These are phyloP conservation scores for Silvanus unidentatus DNA, from an alignment of 2,888 invertebrate genomes.

Conservation along the genomic window DNA sequence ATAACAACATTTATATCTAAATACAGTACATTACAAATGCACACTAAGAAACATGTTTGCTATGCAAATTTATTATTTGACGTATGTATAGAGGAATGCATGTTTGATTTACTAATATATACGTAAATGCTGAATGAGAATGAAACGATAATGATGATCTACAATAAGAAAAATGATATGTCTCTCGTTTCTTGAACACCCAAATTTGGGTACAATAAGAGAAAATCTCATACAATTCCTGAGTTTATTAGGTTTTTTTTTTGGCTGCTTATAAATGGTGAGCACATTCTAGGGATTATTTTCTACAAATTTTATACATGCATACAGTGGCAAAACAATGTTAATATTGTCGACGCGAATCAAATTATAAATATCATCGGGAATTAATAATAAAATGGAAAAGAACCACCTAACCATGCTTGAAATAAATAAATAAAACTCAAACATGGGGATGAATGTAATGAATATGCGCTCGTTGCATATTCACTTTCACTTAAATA, in stretches of 20 bases:
- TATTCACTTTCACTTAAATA: neutral
- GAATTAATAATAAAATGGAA: neutral
- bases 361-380: neutral
- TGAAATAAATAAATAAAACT: neutral
- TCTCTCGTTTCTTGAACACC: too few relatives aligned
- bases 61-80: slow-evolving; percentile 2
- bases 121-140: neutral
- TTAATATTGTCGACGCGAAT: slow-evolving; percentile 6
- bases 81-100: neutral
- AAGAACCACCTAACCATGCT: slow-evolving; percentile 1
- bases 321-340: slow-evolving; percentile 8
- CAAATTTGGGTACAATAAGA: too few relatives aligned
- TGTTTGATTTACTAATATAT: neutral
- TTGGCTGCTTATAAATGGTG: slow-evolving; percentile 1
- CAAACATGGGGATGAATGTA: neutral
- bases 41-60: slow-evolving; percentile 1
- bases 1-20: slow-evolving; percentile 1
- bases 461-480: neutral
- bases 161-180: neutral
- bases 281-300: slow-evolving; percentile 1
- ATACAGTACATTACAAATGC: slow-evolving; percentile 1
- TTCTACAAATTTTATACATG: slow-evolving; percentile 6
- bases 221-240: too few relatives aligned
- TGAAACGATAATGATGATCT: neutral
- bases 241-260: too few relatives aligned